Conservation (phyloP, 1,140 invertebrate species). For the Drosophila trapezifrons region DNA sequence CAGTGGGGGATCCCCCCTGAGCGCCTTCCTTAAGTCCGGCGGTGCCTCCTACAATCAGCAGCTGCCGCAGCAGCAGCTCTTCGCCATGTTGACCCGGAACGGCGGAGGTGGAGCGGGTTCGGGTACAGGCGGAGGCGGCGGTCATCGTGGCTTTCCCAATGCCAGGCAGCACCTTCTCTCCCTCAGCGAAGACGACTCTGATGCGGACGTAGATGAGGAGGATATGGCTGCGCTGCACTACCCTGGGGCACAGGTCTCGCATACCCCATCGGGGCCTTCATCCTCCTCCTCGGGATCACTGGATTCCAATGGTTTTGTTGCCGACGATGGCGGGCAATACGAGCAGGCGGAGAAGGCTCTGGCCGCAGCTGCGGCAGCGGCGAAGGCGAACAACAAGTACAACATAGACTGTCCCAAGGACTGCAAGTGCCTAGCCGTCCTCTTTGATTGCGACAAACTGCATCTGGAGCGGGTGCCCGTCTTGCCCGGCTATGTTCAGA, state of each 20-base stretch:
- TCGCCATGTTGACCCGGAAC: constrained; percentile 73
- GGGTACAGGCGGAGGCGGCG: neutral
- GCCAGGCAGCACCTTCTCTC: constrained; percentile 44
- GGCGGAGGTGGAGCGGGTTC: constrained; percentile 29
- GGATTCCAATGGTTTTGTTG: constrained; percentile 77
- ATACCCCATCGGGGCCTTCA: constrained; percentile 1
- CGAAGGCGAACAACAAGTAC: constrained; percentile 54
- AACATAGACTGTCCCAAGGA: constrained; percentile 85
- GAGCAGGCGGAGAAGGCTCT: constrained; percentile 72
- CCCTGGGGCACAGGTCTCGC: constrained; percentile 33
- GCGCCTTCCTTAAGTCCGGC: constrained; percentile 65
- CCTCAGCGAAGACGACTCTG: constrained; percentile 57
- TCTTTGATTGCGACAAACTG: constrained; percentile 87
- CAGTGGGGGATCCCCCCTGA: constrained; percentile 54
- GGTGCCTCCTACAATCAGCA: constrained; percentile 73
- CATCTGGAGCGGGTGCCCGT: constrained; percentile 86
- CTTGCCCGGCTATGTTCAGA: constrained; percentile 87
- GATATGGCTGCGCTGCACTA: constrained; percentile 54
- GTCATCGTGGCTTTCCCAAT: constrained; percentile 21
- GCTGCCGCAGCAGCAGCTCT: constrained; percentile 74
- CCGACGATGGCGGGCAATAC: constrained; percentile 76
- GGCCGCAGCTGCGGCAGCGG: constrained; percentile 51
- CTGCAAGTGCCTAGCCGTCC: constrained; percentile 86
- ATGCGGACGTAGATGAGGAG: constrained; percentile 47
- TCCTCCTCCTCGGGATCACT: constrained; percentile 56